Conservation (phyloP, 2,113 vertebrate species). For the Xenus cinereus region DNA sequence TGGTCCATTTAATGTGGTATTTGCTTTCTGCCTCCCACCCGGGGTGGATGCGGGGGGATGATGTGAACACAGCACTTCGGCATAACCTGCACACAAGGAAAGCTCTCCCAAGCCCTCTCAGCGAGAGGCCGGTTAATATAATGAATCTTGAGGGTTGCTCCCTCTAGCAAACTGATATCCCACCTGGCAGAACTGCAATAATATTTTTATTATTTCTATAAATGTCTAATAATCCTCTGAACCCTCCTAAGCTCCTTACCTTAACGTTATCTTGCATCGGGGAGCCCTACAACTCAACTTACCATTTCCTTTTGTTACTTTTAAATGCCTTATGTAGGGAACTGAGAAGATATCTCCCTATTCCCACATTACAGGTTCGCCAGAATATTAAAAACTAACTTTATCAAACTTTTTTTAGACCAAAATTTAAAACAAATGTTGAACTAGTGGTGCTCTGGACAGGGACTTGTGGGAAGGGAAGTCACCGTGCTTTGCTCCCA, state of each 20-base stretch:
- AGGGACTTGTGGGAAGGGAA: neutral
- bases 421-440: neutral
- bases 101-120: neutral
- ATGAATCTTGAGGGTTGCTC: neutral
- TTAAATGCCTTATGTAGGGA: neutral
- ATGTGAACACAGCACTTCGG: accelerated
- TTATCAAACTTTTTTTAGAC: neutral
- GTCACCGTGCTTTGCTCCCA: neutral
- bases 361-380: accelerated
- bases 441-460: neutral
- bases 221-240: neutral
- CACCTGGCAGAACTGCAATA: neutral
- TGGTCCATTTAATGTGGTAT: accelerated
- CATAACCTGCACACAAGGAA: neutral
- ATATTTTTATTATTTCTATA: slow-evolving; percentile 12
- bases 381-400: neutral
- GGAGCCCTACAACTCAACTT: neutral
- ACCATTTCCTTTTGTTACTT: neutral
- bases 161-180: neutral
- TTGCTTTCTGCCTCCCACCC: neutral
- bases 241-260: neutral
- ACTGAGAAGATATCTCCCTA: neutral
- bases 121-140: accelerated
- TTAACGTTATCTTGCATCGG: neutral
- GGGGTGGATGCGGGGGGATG: neutral